phyloP scores from a whole-genome alignment of 1,140 invertebrate species.

The Rhyzopertha dominica region DNA sequence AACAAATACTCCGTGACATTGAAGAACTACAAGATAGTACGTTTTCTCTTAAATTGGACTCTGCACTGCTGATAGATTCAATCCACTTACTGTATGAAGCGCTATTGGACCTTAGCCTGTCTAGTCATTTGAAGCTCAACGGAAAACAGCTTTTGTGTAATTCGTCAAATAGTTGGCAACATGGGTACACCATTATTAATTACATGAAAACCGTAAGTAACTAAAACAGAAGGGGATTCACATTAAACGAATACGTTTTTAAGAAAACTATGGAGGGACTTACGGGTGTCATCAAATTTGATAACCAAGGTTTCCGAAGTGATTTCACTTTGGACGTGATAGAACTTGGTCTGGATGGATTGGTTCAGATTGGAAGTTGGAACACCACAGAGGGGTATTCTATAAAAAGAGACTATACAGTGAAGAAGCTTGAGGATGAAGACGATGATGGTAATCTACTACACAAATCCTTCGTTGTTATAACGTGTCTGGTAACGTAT shows the following conservation, averaged over 20 bases:
- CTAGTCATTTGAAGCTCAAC: constrained; percentile 42
- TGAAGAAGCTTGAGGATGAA: constrained; percentile 40
- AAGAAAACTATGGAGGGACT: constrained; percentile 58
- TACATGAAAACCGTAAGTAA: constrained; percentile 77
- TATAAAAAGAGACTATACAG: constrained; percentile 16
- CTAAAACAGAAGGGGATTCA: constrained; percentile 4
- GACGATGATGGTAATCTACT: constrained; percentile 54
- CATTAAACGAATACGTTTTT: constrained; percentile 4
- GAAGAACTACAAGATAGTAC: neutral
- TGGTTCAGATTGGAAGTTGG: constrained; percentile 71
- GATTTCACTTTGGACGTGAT: constrained; percentile 77
- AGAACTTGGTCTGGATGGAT: constrained; percentile 61
- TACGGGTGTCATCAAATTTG: constrained; percentile 78
- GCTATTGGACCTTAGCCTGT: constrained; percentile 53
- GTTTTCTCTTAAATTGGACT: too few relatives aligned
- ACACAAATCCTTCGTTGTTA: constrained; percentile 80
- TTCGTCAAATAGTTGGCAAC: constrained; percentile 66
- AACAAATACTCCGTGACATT: neutral
- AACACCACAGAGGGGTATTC: constrained; percentile 52
- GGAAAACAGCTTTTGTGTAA: constrained; percentile 60
- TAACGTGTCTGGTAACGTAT: constrained; percentile 72
- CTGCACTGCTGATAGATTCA: constrained; percentile 73
- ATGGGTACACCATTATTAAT: constrained; percentile 79
- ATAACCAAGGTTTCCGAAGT: constrained; percentile 74
- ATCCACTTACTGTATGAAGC: constrained; percentile 68